Conservation (phyloP, 2,888 invertebrate species). For the Myathropa florea region DNA sequence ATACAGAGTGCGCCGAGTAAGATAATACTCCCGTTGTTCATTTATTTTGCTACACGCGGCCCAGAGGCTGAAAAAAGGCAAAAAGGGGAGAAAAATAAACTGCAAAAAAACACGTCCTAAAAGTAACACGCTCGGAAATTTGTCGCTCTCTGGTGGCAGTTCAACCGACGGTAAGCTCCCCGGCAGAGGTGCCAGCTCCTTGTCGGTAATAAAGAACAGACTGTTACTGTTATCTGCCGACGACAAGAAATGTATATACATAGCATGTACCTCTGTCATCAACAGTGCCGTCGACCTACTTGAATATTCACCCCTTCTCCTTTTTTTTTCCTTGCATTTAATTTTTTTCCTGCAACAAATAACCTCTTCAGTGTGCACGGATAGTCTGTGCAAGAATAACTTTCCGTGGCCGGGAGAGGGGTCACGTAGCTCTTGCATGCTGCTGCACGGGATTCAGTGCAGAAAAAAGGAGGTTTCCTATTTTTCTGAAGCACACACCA, state of each 20-base stretch:
- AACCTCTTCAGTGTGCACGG: neutral
- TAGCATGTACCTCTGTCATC: slow-evolving; percentile 11
- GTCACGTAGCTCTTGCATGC: slow-evolving; percentile 47
- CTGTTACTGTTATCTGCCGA: slow-evolving; percentile 36
- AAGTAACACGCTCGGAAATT: neutral
- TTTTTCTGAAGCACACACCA: neutral
- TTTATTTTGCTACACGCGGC: neutral
- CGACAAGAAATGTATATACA: slow-evolving; percentile 18
- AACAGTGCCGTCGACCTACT: slow-evolving; percentile 41
- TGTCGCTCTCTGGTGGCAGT: neutral
- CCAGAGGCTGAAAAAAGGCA: neutral
- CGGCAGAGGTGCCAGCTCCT: neutral
- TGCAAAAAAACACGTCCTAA: neutral
- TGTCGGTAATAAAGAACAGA: neutral
- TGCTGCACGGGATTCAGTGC: slow-evolving; percentile 23
- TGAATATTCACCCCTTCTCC: slow-evolving; percentile 60
- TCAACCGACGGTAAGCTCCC: neutral
- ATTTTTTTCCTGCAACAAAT: slow-evolving; percentile 1
- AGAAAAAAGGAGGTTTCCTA: slow-evolving; percentile 28
- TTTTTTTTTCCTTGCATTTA: neutral
- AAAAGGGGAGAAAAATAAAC: neutral
- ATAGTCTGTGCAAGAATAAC: neutral
- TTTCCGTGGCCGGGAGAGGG: neutral
- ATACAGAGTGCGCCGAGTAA: too few relatives aligned
- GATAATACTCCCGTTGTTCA: neutral